Evolutionary conservation across 2,113 vertebrate species (phyloP), one percentile per base, ranked within the genome.

Genomic region (Hippocampus abdominalis): DNA sequence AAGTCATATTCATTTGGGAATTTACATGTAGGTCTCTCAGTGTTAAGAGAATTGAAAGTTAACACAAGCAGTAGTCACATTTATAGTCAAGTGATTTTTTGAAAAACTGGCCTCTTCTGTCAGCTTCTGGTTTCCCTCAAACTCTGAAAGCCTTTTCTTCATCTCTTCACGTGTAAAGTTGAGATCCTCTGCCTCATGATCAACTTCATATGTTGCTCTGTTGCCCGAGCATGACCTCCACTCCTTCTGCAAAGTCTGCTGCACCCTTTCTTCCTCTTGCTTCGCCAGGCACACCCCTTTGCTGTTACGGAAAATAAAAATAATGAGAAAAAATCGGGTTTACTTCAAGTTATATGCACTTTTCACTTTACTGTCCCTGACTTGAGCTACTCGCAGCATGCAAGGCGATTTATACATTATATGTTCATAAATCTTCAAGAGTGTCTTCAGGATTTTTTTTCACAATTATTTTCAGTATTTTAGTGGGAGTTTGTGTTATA

Each of bases 181-280:
- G 64, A 75, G 66, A 12, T 85, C 69, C 9, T 81, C 82, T 40
- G 83, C 78, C 57, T 81, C 75, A 59, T 65, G 63, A 3, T 76
- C 46, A 0, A 76, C 75, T 32, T 81, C 73, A 10, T 74, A 60
- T 53, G 65, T 13, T 63, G 32, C 29, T 40, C 25, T 76, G 23
- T 65, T 71, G 27, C 46, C 64, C 29, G 59, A 71, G n/a, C 46
- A 46, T 39, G 73, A 46, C 60, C 72, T 75, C 74, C 57, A 15
- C 49, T 70, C 62, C 4, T 42, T 74, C 69, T 73, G 78, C 49
- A 51, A 16, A 21, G 65, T 53, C 65, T 57, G 64, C 42, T 68
- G 78, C 21, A 70, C 72, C 39, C 66, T 46, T 12, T 66, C 51
- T 53, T 63, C 69, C 56, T 46, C 68, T 68, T n/a, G 61, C 68